phyloP scores from a whole-genome alignment of 2,113 vertebrate genomes.

The Spizaetus ornatus region DNA sequence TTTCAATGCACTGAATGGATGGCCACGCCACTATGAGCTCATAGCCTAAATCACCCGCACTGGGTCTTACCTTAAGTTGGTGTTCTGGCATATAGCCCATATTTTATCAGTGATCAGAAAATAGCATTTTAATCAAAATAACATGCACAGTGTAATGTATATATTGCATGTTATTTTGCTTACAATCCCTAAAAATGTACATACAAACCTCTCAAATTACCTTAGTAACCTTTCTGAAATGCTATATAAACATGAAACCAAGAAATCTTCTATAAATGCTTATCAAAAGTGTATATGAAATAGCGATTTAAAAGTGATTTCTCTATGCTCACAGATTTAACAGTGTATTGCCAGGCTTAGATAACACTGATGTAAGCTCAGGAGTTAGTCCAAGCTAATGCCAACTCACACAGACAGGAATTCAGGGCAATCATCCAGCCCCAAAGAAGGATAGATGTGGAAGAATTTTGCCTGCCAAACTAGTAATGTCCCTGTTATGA shows the following conservation, averaged over 20 bases:
- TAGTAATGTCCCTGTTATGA: neutral
- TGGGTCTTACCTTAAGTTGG: neutral
- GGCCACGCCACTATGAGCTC: neutral
- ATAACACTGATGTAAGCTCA: constrained; percentile 27
- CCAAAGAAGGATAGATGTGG: neutral
- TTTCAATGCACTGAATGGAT: neutral
- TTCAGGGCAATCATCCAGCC: constrained; percentile 22
- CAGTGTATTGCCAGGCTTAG: neutral
- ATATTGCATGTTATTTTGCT: neutral
- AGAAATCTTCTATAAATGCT: neutral
- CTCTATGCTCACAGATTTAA: neutral
- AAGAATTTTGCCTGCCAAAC: constrained; percentile 49
- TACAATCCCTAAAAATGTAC: neutral
- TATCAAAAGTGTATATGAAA: neutral
- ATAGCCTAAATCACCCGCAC: neutral
- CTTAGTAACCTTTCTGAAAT: neutral
- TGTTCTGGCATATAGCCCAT: neutral
- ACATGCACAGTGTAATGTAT: neutral
- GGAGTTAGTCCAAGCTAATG: neutral
- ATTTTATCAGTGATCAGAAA: neutral
- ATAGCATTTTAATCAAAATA: neutral
- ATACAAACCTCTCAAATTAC: neutral
- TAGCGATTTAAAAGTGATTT: neutral
- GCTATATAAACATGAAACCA: neutral
- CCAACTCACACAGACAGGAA: constrained; percentile 12